Evolutionary conservation across 2,888 invertebrate genomes (phyloP).

Genomic region (Drosophila birchii): DNA sequence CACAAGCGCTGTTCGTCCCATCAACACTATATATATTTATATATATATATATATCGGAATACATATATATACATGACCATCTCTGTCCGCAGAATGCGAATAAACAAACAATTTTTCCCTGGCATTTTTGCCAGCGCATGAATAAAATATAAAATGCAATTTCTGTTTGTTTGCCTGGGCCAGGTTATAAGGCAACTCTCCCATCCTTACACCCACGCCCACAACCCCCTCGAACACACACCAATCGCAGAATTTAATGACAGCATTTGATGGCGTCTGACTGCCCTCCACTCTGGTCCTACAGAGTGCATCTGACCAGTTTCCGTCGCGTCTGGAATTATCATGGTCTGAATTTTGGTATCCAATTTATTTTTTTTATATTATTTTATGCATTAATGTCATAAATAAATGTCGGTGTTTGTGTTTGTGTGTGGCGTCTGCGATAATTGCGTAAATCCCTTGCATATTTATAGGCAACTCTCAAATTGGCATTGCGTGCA

Average conservation of each 20-base stretch:
- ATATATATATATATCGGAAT: neutral
- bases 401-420: conserved; percentile 53
- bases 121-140: conserved; percentile 29
- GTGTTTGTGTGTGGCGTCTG: conserved; percentile 7
- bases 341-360: conserved; percentile 38
- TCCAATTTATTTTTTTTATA: conserved; percentile 42
- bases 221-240: neutral
- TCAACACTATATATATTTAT: conserved; percentile 4
- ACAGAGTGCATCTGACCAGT: conserved; percentile 24
- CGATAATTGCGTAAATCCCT: conserved; percentile 62
- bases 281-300: neutral
- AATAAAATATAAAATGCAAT: conserved; percentile 78
- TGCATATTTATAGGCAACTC: conserved; percentile 63
- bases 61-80: neutral
- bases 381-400: conserved; percentile 48
- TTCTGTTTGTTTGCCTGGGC: conserved; percentile 48
- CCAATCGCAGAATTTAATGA: conserved; percentile 58
- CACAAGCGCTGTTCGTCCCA: neutral
- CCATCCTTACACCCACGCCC: neutral
- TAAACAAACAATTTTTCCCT: conserved; percentile 27
- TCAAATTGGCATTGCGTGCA: conserved; percentile 25
- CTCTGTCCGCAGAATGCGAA: conserved; percentile 17
- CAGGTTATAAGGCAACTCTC: conserved; percentile 11
- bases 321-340: conserved; percentile 45
- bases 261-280: conserved; percentile 55